These are phyloP conservation scores for Lutjanus erythropterus DNA, from an alignment of 2,113 vertebrate genomes.

Conservation along the genomic window DNA sequence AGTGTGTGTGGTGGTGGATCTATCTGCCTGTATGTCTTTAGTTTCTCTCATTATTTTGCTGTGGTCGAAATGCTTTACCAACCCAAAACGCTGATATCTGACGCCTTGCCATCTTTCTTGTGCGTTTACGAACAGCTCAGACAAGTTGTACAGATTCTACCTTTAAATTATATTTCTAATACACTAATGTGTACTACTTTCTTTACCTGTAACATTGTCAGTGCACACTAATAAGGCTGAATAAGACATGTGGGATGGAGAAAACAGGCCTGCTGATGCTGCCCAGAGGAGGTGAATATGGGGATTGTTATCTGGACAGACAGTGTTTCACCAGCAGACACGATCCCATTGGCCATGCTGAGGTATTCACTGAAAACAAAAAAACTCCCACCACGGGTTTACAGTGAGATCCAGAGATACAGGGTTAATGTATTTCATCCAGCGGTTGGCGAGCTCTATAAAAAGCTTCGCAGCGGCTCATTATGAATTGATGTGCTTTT, in stretches of 20 bases:
- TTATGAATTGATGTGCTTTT: slow-evolving; percentile 56
- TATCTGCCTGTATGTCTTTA: too few relatives aligned
- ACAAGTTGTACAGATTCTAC: too few relatives aligned
- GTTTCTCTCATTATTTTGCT: too few relatives aligned
- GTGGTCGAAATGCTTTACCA: too few relatives aligned
- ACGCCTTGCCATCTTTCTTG: too few relatives aligned
- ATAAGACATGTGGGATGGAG: slow-evolving; percentile 31
- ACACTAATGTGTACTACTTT: too few relatives aligned
- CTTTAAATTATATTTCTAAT: too few relatives aligned
- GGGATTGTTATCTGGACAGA: slow-evolving; percentile 30
- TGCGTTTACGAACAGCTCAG: too few relatives aligned
- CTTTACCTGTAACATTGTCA: neutral
- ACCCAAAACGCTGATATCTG: too few relatives aligned
- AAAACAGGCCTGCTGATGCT: neutral
- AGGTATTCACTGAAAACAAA: slow-evolving; percentile 48
- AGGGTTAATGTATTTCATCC: slow-evolving; percentile 40
- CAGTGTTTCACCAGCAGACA: slow-evolving; percentile 27
- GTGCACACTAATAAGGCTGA: slow-evolving; percentile 16
- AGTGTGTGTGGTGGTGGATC: too few relatives aligned
- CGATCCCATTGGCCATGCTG: slow-evolving; percentile 21
- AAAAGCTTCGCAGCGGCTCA: slow-evolving; percentile 51
- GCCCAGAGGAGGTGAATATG: slow-evolving; percentile 30
- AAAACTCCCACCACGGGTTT: slow-evolving; percentile 5
- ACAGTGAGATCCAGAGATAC: slow-evolving; percentile 29
- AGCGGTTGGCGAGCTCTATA: slow-evolving; percentile 35